Percentiles rank a stretch among this genome's conserved stretches.
These are phyloP conservation scores for Apteryx owenii DNA, from an alignment of 2,113 vertebrate species.

Conservation along the genomic window DNA sequence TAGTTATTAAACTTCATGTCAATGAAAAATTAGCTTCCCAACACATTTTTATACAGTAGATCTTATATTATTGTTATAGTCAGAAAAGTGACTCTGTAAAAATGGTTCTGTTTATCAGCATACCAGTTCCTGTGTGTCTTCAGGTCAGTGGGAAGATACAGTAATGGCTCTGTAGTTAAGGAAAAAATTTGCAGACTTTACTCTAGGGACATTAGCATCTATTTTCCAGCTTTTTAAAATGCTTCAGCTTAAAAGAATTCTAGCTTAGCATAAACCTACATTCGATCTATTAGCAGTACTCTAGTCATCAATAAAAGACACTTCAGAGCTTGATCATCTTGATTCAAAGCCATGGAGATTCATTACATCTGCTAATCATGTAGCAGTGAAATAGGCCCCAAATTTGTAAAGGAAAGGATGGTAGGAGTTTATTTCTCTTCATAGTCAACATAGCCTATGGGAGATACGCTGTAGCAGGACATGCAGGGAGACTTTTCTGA, in stretches of 20 bases:
- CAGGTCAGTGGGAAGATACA: background rate
- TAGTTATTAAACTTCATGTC: background rate
- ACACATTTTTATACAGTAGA: background rate
- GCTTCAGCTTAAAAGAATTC: background rate
- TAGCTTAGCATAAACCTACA: background rate
- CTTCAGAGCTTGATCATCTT: background rate
- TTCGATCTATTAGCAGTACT: background rate
- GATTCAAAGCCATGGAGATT: background rate
- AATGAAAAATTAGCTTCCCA: constrained; percentile 6
- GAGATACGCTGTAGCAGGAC: background rate
- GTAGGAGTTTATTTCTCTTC: background rate
- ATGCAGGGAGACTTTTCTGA: background rate
- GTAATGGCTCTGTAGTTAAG: background rate
- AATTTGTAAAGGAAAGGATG: background rate
- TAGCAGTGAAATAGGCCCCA: background rate
- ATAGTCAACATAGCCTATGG: background rate
- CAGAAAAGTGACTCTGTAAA: background rate
- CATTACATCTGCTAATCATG: background rate
- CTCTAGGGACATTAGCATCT: background rate
- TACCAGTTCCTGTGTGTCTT: background rate
- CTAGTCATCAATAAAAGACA: background rate
- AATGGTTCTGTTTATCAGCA: constrained; percentile 2
- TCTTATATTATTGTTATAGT: constrained; percentile 15
- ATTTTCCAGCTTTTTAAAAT: background rate
- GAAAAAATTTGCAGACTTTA: background rate